Evolutionary conservation across 2,113 vertebrate genomes (phyloP).

Genomic region (Pristiophorus japonicus): DNA sequence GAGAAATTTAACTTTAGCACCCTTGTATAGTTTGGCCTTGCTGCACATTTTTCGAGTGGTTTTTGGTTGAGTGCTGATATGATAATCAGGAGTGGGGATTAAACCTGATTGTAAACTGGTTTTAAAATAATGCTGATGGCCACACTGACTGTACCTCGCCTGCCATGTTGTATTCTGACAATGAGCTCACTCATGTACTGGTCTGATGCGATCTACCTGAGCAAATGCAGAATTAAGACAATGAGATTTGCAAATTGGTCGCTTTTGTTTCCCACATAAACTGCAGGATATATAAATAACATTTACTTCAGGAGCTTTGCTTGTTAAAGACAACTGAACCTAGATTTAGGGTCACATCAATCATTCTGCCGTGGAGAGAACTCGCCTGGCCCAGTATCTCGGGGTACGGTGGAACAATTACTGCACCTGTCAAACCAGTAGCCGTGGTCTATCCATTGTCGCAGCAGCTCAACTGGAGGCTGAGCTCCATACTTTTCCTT

Average conservation of each 20-base stretch:
- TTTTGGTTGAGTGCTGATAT: not conserved
- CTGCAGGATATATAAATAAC: not conserved
- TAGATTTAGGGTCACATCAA: not conserved
- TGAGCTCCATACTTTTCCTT: constrained; percentile 67
- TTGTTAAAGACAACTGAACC: not conserved
- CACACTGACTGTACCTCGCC: not conserved
- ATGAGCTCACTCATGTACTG: not conserved
- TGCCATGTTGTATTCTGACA: not conserved
- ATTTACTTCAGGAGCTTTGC: not conserved
- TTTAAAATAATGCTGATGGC: not conserved
- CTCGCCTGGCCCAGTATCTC: not conserved
- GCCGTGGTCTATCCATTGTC: constrained; percentile 67
- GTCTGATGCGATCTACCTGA: not conserved
- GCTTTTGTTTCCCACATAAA: not conserved
- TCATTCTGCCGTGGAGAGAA: not conserved
- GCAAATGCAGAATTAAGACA: too few relatives aligned
- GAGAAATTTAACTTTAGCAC: not conserved
- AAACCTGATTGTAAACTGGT: not conserved
- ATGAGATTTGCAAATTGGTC: not conserved
- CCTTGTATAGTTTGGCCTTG: not conserved
- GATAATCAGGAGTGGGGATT: not conserved
- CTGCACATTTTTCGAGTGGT: not conserved
- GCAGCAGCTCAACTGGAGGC: constrained; percentile 67
- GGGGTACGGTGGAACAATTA: not conserved
- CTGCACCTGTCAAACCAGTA: constrained; percentile 65